phyloP scores from a whole-genome alignment of 1,140 invertebrate genomes.

The Halictus rubicundus region DNA sequence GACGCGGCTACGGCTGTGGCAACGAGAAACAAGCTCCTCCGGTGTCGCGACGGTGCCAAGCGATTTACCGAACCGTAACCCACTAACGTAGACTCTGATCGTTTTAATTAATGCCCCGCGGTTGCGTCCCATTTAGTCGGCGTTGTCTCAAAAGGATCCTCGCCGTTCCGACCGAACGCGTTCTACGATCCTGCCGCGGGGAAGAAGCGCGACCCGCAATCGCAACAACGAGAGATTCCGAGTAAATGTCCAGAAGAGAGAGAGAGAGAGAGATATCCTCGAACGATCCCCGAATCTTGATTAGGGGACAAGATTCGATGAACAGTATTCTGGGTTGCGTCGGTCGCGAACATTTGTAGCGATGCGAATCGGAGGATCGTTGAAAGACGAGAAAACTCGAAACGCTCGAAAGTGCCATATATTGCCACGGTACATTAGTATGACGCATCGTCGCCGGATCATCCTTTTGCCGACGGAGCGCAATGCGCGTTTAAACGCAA shows the following conservation, averaged over 20 bases:
- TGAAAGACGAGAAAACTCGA: slow-evolving; percentile 57
- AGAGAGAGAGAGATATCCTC: too few species aligned
- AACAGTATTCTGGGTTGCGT: too few species aligned
- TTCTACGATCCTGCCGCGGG: too few species aligned
- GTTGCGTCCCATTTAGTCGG: slow-evolving; percentile 66
- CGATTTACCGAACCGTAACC: slow-evolving; percentile 71
- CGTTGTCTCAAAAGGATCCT: slow-evolving; percentile 66
- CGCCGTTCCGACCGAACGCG: slow-evolving; percentile 19
- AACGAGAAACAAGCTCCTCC: slow-evolving; percentile 17
- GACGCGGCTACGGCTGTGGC: not conserved
- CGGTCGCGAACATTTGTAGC: not conserved
- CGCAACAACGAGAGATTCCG: too few species aligned
- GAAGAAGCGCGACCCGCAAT: too few species aligned
- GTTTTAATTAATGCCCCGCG: slow-evolving; percentile 72
- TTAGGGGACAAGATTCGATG: too few species aligned
- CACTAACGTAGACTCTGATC: slow-evolving; percentile 66
- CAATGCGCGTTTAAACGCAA: slow-evolving; percentile 56
- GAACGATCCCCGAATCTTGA: too few species aligned
- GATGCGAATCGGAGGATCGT: not conserved
- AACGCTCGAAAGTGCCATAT: slow-evolving; percentile 67
- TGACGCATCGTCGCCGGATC: slow-evolving; percentile 64
- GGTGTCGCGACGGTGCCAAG: slow-evolving; percentile 65
- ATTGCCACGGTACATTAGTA: slow-evolving; percentile 72
- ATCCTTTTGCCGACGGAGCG: slow-evolving; percentile 50
- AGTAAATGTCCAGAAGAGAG: too few species aligned